A percentile compares a stretch with the other conserved stretches of the same genome.
These are phyloP conservation scores for Bombus waltoni DNA, from an alignment of 1,140 invertebrate genomes.

Conservation along the genomic window DNA sequence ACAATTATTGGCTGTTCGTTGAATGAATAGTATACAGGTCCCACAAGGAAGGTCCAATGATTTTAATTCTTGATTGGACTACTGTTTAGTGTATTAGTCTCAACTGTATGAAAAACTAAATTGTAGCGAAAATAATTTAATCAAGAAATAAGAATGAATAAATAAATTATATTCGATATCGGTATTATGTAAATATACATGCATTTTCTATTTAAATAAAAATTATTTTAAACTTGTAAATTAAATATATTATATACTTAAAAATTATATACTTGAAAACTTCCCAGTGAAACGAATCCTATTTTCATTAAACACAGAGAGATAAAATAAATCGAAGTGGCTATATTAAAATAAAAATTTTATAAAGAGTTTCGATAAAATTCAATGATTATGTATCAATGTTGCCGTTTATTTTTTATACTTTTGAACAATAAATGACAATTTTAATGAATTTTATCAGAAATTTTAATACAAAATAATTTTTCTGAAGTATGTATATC, in stretches of 20 bases:
- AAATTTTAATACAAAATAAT: background rate
- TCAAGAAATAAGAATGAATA: background rate
- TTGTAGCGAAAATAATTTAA: background rate
- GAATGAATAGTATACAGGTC: background rate
- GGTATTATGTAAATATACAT: background rate
- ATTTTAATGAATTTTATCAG: background rate
- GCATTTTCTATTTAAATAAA: background rate
- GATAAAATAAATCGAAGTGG: background rate
- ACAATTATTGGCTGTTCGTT: constrained; percentile 11
- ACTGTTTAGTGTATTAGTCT: background rate
- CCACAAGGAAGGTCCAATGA: background rate
- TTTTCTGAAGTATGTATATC: background rate
- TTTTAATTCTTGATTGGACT: background rate
- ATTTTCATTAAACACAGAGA: background rate
- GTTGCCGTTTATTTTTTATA: background rate
- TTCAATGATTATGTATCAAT: background rate
- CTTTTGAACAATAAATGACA: background rate
- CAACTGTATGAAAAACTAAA: background rate
- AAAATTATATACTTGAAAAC: background rate
- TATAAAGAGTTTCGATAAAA: background rate
- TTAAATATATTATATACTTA: background rate
- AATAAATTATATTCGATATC: background rate
- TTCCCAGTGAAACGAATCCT: background rate
- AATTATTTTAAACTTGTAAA: background rate
- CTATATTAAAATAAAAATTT: background rate